Conservation (phyloP, 2,888 invertebrate species). For the Fragum fragum region DNA sequence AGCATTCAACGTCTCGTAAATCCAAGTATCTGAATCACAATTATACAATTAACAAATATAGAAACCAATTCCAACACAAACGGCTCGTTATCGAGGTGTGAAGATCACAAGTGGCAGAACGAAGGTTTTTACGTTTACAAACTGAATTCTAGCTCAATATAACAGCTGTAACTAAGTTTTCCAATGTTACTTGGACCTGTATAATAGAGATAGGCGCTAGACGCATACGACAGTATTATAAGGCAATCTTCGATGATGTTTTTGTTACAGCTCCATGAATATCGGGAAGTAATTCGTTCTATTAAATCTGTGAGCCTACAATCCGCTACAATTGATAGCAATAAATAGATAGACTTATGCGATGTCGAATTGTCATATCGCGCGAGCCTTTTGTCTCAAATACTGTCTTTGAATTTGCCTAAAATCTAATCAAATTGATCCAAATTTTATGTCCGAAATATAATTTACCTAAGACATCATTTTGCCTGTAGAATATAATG, state of each 20-base stretch:
- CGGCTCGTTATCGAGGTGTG: background rate
- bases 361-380: background rate
- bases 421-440: background rate
- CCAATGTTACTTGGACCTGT: background rate
- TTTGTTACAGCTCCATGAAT: conserved; percentile 18
- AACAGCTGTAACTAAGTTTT: background rate
- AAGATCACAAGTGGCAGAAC: background rate
- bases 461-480: too few species aligned
- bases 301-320: conserved; percentile 13
- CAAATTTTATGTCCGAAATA: too few species aligned
- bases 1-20: too few species aligned
- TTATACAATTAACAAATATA: too few species aligned
- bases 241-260: conserved; percentile 18
- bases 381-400: background rate
- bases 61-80: too few species aligned
- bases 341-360: conserved; percentile 5
- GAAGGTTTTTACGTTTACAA: background rate
- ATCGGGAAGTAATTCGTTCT: conserved; percentile 19
- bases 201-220: background rate
- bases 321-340: conserved; percentile 11
- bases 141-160: background rate
- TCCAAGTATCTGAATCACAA: too few species aligned
- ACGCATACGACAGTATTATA: conserved; percentile 6
- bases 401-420: background rate
- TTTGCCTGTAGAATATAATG: too few species aligned